Evolutionary conservation across 2,113 vertebrate genomes (phyloP).

Genomic region (Urocynchramus pylzowi): DNA sequence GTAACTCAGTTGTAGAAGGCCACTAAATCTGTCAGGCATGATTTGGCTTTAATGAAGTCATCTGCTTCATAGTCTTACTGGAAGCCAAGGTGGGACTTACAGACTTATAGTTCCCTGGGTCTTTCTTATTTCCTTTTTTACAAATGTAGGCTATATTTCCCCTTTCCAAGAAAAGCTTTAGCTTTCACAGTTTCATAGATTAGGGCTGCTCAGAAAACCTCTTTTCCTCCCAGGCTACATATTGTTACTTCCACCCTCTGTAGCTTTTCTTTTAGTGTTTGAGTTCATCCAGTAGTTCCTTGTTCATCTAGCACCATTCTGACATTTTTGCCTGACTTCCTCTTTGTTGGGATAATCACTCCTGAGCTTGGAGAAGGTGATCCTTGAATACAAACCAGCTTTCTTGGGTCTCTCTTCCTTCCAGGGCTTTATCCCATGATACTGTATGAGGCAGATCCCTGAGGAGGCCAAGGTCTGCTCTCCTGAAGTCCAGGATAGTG

Average conservation of each 20-base stretch:
- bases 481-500: background rate
- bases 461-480: background rate
- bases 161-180: background rate
- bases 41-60: background rate
- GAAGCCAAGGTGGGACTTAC: background rate
- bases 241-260: fast-evolving
- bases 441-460: background rate
- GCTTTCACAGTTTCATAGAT: background rate
- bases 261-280: background rate
- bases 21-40: background rate
- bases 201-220: background rate
- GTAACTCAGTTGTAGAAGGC: background rate
- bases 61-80: background rate
- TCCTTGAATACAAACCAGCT: background rate
- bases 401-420: background rate
- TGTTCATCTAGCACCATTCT: background rate
- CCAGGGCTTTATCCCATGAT: background rate
- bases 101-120: background rate
- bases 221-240: background rate
- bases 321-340: background rate
- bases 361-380: background rate
- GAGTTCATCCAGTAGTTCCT: background rate
- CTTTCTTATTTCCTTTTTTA: background rate
- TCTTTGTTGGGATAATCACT: background rate
- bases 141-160: background rate